These are phyloP conservation scores for Potamarius usumacintae DNA, from an alignment of 2,113 vertebrate genomes.

Conservation along the genomic window DNA sequence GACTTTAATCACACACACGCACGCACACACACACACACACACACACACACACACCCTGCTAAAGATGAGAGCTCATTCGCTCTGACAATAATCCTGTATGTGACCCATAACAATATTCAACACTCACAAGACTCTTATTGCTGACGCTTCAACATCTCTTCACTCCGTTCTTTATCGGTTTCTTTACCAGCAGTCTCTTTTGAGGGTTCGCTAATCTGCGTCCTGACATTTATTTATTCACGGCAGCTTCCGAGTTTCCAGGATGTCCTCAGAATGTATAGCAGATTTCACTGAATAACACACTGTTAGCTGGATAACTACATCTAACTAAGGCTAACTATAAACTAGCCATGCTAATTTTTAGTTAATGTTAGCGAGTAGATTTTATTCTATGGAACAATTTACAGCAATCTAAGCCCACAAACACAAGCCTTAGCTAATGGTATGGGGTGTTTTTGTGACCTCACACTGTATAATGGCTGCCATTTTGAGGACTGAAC, in stretches of 20 bases:
- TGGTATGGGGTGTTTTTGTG: neutral
- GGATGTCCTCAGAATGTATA: neutral
- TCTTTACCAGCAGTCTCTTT: neutral
- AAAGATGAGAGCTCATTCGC: neutral
- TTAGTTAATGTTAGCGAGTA: neutral
- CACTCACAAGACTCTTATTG: neutral
- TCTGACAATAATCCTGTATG: neutral
- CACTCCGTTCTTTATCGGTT: neutral
- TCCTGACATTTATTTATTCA: neutral
- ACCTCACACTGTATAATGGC: neutral
- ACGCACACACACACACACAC: neutral
- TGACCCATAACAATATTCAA: neutral
- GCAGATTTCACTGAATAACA: neutral
- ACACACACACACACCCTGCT: neutral
- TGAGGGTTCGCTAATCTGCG: neutral
- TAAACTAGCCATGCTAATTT: neutral
- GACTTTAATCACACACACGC: constrained; percentile 1
- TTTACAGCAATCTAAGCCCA: too few relatives aligned
- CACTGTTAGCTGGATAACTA: neutral
- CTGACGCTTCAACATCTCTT: neutral
- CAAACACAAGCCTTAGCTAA: neutral
- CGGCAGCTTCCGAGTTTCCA: neutral
- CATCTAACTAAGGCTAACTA: neutral
- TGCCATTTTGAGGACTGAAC: neutral
- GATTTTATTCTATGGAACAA: neutral